These are phyloP conservation scores for Baryphthengus martii DNA, from an alignment of 2,113 vertebrate species.

Conservation along the genomic window DNA sequence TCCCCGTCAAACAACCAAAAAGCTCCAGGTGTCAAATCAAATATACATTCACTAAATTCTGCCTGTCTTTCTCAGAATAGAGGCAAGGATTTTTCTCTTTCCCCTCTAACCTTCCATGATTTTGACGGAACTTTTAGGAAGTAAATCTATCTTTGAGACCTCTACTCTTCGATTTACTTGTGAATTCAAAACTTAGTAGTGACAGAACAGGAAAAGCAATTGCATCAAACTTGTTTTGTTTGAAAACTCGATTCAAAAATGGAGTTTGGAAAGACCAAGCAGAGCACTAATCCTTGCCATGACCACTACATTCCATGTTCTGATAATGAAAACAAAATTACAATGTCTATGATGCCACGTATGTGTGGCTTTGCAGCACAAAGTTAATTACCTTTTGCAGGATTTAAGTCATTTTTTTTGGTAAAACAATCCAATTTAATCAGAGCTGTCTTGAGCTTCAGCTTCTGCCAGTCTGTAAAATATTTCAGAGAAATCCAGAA, in stretches of 20 bases:
- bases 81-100: neutral
- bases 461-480: neutral
- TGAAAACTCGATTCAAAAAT: neutral
- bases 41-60: neutral
- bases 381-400: neutral
- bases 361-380: neutral
- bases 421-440: neutral
- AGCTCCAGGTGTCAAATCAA: neutral
- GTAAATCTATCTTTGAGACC: neutral
- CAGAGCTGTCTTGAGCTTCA: neutral
- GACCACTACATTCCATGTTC: neutral
- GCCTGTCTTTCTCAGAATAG: neutral
- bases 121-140: neutral
- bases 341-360: neutral
- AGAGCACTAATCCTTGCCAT: neutral
- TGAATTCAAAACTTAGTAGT: neutral
- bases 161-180: neutral
- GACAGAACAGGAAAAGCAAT: neutral
- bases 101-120: neutral
- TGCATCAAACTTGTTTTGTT: neutral
- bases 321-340: neutral
- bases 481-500: neutral
- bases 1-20: neutral
- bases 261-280: neutral
- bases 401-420: neutral